Conservation (phyloP, 2,113 vertebrate genomes). For the Mirza zaza region DNA sequence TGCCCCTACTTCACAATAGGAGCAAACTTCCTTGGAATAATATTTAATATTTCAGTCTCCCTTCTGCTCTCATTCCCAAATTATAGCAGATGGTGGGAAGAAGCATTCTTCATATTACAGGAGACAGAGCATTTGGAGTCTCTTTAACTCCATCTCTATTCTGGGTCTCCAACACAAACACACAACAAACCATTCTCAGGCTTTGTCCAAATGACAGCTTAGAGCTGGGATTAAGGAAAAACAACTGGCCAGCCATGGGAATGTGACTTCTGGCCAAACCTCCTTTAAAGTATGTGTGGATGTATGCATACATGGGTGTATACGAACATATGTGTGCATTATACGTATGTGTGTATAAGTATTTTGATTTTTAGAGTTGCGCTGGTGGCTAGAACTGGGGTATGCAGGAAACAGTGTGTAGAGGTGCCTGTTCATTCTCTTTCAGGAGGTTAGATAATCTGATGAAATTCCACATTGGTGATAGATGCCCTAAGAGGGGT, state of each 20-base stretch:
- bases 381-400: background rate
- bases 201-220: background rate
- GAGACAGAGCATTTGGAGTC: background rate
- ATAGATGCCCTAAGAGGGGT: background rate
- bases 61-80: background rate
- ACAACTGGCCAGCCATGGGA: background rate
- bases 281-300: accelerated
- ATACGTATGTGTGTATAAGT: background rate
- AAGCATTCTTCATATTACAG: background rate
- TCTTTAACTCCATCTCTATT: background rate
- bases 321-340: background rate
- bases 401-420: accelerated
- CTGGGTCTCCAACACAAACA: no score
- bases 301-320: accelerated
- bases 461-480: background rate
- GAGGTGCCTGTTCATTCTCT: background rate
- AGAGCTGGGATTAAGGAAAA: background rate
- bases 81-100: background rate
- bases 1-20: background rate
- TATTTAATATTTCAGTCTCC: background rate
- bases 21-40: background rate
- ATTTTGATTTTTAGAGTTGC: background rate
- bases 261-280: background rate
- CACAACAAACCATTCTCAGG: no score
- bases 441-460: background rate